These are phyloP conservation scores for Cephus cinctus DNA, from an alignment of 1,140 invertebrate genomes.

Conservation along the genomic window DNA sequence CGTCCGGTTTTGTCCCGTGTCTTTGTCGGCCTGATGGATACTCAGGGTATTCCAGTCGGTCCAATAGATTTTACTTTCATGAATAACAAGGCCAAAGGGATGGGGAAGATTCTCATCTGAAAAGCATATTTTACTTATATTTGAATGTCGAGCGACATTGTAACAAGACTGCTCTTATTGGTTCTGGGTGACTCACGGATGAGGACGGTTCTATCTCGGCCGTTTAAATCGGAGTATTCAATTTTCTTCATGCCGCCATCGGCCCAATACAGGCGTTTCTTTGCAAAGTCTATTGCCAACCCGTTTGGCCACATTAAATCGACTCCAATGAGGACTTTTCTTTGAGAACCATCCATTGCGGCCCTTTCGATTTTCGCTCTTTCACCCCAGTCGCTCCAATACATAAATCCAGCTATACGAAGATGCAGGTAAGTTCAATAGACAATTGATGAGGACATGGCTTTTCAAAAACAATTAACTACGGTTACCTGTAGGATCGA, in stretches of 20 bases:
- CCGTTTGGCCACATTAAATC: slow-evolving; percentile 81
- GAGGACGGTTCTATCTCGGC: slow-evolving; percentile 67
- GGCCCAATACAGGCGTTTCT: slow-evolving; percentile 75
- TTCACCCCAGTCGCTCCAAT: slow-evolving; percentile 88
- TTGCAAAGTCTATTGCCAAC: slow-evolving; percentile 73
- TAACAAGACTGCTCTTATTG: not conserved
- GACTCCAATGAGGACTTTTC: slow-evolving; percentile 66
- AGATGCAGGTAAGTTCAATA: slow-evolving; percentile 21
- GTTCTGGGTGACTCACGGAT: slow-evolving; percentile 56
- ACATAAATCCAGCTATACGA: slow-evolving; percentile 70
- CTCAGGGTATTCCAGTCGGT: slow-evolving; percentile 79
- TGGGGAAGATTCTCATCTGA: slow-evolving; percentile 66
- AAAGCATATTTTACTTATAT: slow-evolving; percentile 10
- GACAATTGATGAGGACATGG: not conserved
- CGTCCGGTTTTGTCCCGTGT: slow-evolving; percentile 66
- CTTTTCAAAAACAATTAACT: not conserved
- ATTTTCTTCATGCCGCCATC: slow-evolving; percentile 80
- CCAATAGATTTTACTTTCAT: slow-evolving; percentile 85
- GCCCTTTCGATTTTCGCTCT: slow-evolving; percentile 80
- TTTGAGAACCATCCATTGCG: slow-evolving; percentile 81
- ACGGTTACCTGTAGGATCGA: slow-evolving; percentile 77
- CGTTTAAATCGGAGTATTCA: slow-evolving; percentile 80
- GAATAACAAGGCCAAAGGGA: slow-evolving; percentile 84
- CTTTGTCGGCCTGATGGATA: slow-evolving; percentile 76
- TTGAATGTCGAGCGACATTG: no score